These are phyloP conservation scores for Diaperis boleti DNA, from an alignment of 2,888 invertebrate genomes.

Conservation along the genomic window DNA sequence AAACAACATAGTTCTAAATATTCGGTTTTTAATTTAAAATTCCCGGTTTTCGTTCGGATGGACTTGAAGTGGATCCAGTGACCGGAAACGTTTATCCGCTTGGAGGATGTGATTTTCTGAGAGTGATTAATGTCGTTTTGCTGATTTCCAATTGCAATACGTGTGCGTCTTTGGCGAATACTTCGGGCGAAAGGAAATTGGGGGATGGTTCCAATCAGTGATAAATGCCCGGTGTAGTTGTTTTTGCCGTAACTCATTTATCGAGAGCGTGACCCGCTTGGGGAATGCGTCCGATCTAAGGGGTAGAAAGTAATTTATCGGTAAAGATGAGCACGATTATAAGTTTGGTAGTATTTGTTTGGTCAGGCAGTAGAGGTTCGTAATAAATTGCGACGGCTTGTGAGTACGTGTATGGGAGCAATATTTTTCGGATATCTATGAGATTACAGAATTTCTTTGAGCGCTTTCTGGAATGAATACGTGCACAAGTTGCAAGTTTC, in stretches of 20 bases:
- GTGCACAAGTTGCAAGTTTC: constrained; percentile 4
- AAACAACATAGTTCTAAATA: not conserved
- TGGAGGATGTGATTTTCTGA: constrained; percentile 7
- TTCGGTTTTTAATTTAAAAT: constrained; percentile 6
- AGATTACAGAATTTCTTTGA: constrained; percentile 9
- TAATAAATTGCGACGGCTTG: constrained; percentile 25
- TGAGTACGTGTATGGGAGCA: constrained; percentile 9
- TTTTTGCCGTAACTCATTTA: constrained; percentile 42
- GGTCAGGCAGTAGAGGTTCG: constrained; percentile 3
- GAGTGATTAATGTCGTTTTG: constrained; percentile 17
- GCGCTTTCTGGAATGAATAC: constrained; percentile 7
- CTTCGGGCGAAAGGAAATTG: constrained; percentile 26
- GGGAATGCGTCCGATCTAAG: not conserved
- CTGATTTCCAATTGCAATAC: constrained; percentile 18
- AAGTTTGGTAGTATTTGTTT: constrained; percentile 13
- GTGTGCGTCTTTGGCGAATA: constrained; percentile 1
- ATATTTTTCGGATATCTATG: constrained; percentile 18
- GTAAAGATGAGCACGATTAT: constrained; percentile 18
- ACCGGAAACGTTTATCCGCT: constrained; percentile 1
- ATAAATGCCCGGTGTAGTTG: constrained; percentile 38
- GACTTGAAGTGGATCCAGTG: not conserved
- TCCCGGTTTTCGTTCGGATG: not conserved
- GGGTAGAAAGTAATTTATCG: constrained; percentile 22
- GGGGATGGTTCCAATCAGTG: constrained; percentile 36
- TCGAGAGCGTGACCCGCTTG: constrained; percentile 32